Evolutionary conservation across 35 echinoderm and acorn worm species (phyloP).

Genomic region (Anneissia japonica): DNA sequence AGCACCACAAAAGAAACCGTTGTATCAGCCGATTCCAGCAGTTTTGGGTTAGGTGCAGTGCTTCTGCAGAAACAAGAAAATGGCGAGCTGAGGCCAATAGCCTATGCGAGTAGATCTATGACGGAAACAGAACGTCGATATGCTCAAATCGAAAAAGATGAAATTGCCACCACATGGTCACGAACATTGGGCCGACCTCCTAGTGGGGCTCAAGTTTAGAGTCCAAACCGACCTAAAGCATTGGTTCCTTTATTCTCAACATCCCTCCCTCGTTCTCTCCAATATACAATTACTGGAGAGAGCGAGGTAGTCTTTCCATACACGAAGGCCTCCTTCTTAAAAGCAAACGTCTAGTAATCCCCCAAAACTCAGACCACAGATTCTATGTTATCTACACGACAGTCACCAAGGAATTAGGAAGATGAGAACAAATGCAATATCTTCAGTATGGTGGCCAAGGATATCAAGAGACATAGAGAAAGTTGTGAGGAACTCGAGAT

Average conservation of each 20-base stretch:
- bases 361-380: not conserved
- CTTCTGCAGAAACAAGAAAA: constrained; percentile 11
- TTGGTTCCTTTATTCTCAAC: not conserved
- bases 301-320: not conserved
- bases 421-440: not conserved
- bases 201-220: not conserved
- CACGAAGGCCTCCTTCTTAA: not conserved
- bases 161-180: constrained; percentile 31
- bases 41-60: constrained; percentile 46
- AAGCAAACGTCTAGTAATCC: not conserved
- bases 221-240: constrained; percentile 7
- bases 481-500: not conserved
- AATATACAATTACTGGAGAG: not conserved
- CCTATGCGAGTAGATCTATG: constrained; percentile 34
- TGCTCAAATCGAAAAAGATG: constrained; percentile 39
- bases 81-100: not conserved
- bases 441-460: not conserved
- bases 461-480: not conserved
- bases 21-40: constrained; percentile 42
- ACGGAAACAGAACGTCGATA: constrained; percentile 19
- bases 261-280: too few species aligned
- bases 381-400: not conserved
- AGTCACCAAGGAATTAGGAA: not conserved
- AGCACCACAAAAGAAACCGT: constrained; percentile 26
- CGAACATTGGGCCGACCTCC: not conserved